Evolutionary conservation across 1,140 invertebrate species (phyloP).

Genomic region (Trichonephila clavipes): DNA sequence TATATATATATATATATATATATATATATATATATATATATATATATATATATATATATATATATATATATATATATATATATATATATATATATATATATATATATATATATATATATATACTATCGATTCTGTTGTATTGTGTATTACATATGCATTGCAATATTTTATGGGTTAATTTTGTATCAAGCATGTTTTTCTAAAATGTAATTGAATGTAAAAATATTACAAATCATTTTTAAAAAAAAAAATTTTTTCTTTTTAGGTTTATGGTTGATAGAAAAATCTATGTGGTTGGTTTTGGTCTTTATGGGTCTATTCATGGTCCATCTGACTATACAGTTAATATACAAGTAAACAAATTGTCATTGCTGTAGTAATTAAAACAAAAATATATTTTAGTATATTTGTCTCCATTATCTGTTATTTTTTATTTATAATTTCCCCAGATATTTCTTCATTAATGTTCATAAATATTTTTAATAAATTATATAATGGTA

Average conservation of each 20-base stretch:
- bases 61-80: too few relatives aligned
- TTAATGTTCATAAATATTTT: too few relatives aligned
- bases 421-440: background rate
- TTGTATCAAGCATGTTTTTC: too few relatives aligned
- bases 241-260: background rate
- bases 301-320: slow-evolving; percentile 93
- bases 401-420: background rate
- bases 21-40: too few relatives aligned
- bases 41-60: too few relatives aligned
- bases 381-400: background rate
- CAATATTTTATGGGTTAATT: too few relatives aligned
- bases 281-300: slow-evolving; percentile 92
- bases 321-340: slow-evolving; percentile 91
- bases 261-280: slow-evolving; percentile 90
- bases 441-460: background rate
- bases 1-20: too few relatives aligned
- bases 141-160: too few relatives aligned
- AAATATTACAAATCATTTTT: background rate
- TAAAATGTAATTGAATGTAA: background rate
- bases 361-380: background rate
- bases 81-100: too few relatives aligned
- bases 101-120: too few relatives aligned
- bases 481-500: too few relatives aligned
- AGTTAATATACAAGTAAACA: slow-evolving; percentile 86
- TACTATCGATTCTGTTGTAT: too few relatives aligned